Base-by-base conservation (phyloP, 37 sponge, comb jelly and placozoan genomes). In the Beroe forskalii region DNA sequence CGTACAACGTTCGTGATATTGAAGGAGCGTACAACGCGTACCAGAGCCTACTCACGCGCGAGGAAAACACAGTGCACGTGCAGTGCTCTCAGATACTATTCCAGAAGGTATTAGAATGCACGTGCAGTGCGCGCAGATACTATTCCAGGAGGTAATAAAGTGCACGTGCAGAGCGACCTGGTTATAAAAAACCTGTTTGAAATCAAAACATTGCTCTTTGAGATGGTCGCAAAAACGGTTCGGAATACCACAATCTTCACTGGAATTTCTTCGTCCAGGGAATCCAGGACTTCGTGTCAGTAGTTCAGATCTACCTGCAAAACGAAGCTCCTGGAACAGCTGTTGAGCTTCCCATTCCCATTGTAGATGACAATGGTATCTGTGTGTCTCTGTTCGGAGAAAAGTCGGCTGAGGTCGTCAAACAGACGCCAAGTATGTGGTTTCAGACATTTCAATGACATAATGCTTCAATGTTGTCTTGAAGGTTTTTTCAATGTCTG, bases 241-340 rank as follows among this genome's bases (percentile, higher is more conserved):
- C 60, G 17, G 60, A n/a, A n/a, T n/a, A n/a, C 60, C 60, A 17
- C 60, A 55, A 55, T 17, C 60, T 55, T 9, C 60, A 55, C 14
- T 17, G 9, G 60, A 17, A 17, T 55, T 55, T 55, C 60, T 9
- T 20, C 9, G 17, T 69, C 12, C 72, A 69, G 86, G 86, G 86
- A 42, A 44, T 80, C 12, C 86, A 80, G 30, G 86, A 80, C 86
- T 80, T 80, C 31, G 86, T 80, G 30, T 80, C 86, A 80, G 86
- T 80, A 37, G 86, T 80, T 25, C 86, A 80, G 55, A 80, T 80
- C 55, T 80, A 80, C 86, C 86, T 80, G 55, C 86, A 80, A 37
- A 35, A 32, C n/a, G 38, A 80, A 25, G 30, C 86, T 1, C 55
- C 44, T 22, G 48, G 86, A 1, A 43, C 86, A 8, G 35, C 86